Percentiles rank a stretch among this genome's conserved stretches.
Evolutionary conservation across 37 sponge, comb jelly and placozoan genomes (phyloP).

Genomic region (Ephydatia muelleri): DNA sequence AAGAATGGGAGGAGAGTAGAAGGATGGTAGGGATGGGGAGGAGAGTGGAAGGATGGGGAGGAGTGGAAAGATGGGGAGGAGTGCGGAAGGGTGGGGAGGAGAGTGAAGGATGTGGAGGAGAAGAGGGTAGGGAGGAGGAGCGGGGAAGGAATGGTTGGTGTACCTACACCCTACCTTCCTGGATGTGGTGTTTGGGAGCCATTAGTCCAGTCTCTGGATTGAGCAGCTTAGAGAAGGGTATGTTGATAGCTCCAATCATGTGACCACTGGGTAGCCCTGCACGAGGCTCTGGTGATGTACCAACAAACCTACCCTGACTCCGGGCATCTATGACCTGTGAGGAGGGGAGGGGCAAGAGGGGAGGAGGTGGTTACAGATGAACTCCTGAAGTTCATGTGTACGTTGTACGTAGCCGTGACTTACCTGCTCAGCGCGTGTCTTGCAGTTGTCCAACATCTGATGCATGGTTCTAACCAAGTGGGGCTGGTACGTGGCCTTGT

Average conservation of each 20-base stretch:
- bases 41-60: not conserved
- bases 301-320: slow-evolving; percentile 57
- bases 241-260: slow-evolving; percentile 67
- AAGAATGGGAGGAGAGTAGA: not conserved
- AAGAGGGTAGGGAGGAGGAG: too few species aligned
- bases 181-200: slow-evolving; percentile 34
- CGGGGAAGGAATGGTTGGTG: too few species aligned
- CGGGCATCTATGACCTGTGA: slow-evolving; percentile 79
- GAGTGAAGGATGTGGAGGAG: not conserved
- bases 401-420: too few species aligned
- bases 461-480: slow-evolving; percentile 43
- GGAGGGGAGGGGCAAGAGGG: too few species aligned
- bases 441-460: slow-evolving; percentile 39
- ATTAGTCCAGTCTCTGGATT: slow-evolving; percentile 44
- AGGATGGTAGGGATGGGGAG: not conserved
- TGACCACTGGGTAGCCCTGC: slow-evolving; percentile 74
- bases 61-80: too few species aligned
- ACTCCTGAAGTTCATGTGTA: too few species aligned
- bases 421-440: slow-evolving; percentile 31
- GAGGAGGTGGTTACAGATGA: too few species aligned
- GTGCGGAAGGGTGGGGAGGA: too few species aligned
- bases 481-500: slow-evolving; percentile 27
- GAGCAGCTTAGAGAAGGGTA: slow-evolving; percentile 50
- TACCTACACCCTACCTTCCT: slow-evolving; percentile 66
- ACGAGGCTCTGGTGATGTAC: slow-evolving; percentile 75